These are phyloP conservation scores for Mormyrus proboscirostris DNA, from an alignment of 2,797 vertebrate species.

Conservation along the genomic window DNA sequence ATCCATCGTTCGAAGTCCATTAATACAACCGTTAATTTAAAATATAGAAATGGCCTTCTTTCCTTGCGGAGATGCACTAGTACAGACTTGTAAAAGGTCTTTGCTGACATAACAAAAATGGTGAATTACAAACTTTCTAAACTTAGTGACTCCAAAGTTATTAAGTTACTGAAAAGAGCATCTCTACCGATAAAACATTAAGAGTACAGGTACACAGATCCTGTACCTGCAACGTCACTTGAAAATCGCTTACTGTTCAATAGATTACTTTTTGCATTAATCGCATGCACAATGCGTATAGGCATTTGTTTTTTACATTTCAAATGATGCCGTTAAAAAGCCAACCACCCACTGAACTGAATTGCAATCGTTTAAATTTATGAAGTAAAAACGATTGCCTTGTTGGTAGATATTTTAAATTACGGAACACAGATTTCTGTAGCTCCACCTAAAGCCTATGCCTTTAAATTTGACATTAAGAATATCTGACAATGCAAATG, in stretches of 20 bases:
- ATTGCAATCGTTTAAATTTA: neutral
- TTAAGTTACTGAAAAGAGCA: neutral
- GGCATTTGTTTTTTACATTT: neutral
- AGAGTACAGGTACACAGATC: neutral
- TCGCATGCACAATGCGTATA: neutral
- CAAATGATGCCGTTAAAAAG: neutral
- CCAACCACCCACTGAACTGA: neutral
- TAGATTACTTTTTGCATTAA: neutral
- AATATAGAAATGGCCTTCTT: neutral
- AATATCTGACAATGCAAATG: neutral
- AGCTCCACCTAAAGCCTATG: neutral
- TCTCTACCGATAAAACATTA: neutral
- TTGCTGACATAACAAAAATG: neutral
- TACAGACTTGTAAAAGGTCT: neutral
- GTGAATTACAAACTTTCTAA: neutral
- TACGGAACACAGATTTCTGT: neutral
- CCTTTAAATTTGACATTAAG: neutral
- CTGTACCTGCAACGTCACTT: neutral
- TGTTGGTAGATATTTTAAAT: neutral
- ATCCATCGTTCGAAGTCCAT: constrained; percentile 47
- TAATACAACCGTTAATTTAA: constrained; percentile 30
- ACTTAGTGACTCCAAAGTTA: neutral
- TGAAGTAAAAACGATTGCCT: neutral
- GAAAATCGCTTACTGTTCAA: neutral
- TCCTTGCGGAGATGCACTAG: neutral